Base-by-base conservation (phyloP, 2,797 vertebrate genomes). In the Orientallactaga sibirica region DNA sequence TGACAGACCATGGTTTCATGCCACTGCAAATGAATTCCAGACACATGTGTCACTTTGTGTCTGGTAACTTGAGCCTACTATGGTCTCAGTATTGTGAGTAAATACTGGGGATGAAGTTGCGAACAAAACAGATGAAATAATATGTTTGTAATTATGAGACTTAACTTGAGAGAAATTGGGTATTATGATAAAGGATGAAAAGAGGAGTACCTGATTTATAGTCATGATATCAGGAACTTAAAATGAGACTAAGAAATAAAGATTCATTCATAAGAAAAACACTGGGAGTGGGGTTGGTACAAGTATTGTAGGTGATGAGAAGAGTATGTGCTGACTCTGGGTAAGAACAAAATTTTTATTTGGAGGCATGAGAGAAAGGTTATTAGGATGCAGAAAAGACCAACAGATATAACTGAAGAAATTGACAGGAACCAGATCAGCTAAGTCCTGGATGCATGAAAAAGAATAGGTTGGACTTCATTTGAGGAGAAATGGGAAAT, bases 391-490 rank as follows among this genome's bases (percentile, higher is more conserved):
- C 33, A 80, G 11, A 70, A 90, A 73, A 1, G 24, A 11, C 70
- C 15, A 62, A 73, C 37, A 93, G 62, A 37, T 79, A 77, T 64
- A 62, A 76, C 4, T 92, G 41, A 68, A 83, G 64, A 71, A 41
- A 83, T 37, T 79, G 70, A 33, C 22, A 71, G 12, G 16, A 66
- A 29, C 3, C 20, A 66, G 27, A 55, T 48, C 12, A 67, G 90
- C 3, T 0, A 75, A 41, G 27, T 52, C 25, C 3, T 78, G 80
- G 62, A 24, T 18, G 90, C 25, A 79, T 3, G 25, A 48, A 67
- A 71, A 84, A 61, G n/a, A 77, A 12, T 2, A 90, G 58, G 90
- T 70, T 85, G 61, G 61, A 75, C 58, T 92, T 74, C 89, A 48
- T 70, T 25, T 76, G 37, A 58, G 16, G 58, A 95, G 3, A 43